Evolutionary conservation across 2,888 invertebrate species (phyloP).

Genomic region (Lepidocyrtoides sp.): DNA sequence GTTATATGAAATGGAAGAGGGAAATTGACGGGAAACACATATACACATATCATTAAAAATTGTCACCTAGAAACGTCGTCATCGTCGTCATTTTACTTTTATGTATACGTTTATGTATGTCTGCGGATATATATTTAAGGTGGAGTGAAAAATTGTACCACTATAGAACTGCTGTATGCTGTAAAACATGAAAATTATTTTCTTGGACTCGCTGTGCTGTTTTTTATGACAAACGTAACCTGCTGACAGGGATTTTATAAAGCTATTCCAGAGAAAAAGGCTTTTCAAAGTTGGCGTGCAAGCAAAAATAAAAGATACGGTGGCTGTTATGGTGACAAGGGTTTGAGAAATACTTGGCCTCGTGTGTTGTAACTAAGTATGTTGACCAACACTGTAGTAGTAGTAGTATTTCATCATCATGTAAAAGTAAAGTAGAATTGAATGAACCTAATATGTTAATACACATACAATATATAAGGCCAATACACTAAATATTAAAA

Average conservation of each 20-base stretch:
- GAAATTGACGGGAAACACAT: slow-evolving; percentile 5
- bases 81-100: no score
- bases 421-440: no score
- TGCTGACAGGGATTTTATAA: slow-evolving; percentile 65
- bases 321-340: not conserved
- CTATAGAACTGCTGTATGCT: not conserved
- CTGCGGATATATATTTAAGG: no score
- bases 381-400: no score
- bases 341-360: not conserved
- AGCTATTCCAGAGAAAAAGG: slow-evolving; percentile 19
- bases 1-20: slow-evolving; percentile 6
- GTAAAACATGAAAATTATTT: slow-evolving; percentile 53
- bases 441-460: no score
- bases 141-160: not conserved
- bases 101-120: no score
- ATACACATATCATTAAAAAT: not conserved
- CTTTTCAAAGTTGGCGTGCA: not conserved
- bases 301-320: not conserved
- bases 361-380: not conserved
- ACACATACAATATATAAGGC: not conserved
- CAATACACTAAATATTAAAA: not conserved
- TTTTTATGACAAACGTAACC: slow-evolving; percentile 63
- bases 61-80: slow-evolving; percentile 10
- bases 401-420: no score
- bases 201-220: slow-evolving; percentile 7